Percentiles rank a stretch among this genome's conserved stretches.
Conservation (phyloP, 2,888 invertebrate genomes). For the Eledona agricola region DNA sequence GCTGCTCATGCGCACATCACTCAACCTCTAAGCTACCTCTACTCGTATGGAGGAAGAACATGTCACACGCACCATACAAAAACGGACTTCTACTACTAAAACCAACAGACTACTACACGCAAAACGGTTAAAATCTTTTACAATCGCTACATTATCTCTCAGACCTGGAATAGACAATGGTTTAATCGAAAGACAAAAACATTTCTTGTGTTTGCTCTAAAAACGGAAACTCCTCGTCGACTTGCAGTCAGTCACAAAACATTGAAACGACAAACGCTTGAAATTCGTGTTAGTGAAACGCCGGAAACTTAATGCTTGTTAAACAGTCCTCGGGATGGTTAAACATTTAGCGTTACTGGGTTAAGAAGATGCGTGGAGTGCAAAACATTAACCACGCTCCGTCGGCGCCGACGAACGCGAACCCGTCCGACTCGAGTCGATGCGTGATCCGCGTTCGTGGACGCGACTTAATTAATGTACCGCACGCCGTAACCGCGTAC, state of each 20-base stretch:
- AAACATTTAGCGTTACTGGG: constrained; percentile 32
- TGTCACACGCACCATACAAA: constrained; percentile 25
- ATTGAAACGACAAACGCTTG: constrained; percentile 40
- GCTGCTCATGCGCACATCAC: constrained; percentile 39
- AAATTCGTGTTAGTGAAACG: constrained; percentile 43
- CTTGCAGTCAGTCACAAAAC: constrained; percentile 45
- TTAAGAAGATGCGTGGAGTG: constrained; percentile 36
- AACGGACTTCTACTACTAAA: constrained; percentile 20
- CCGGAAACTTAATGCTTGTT: constrained; percentile 43
- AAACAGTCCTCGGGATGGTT: constrained; percentile 32
- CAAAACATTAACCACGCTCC: constrained; percentile 26
- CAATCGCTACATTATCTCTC: constrained; percentile 39
- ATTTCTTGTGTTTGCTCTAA: too few relatives aligned
- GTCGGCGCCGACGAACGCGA: too few relatives aligned
- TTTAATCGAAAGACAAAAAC: constrained; percentile 29
- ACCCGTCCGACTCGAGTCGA: too few relatives aligned
- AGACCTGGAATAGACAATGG: constrained; percentile 48
- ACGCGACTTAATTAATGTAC: constrained; percentile 1
- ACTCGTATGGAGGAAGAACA: constrained; percentile 8
- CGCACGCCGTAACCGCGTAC: background rate
- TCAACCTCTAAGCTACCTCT: constrained; percentile 23
- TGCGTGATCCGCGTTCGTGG: too few relatives aligned
- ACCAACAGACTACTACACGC: constrained; percentile 16
- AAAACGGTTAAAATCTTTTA: constrained; percentile 15
- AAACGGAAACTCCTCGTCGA: constrained; percentile 44